phyloP scores from a whole-genome alignment of 2,113 vertebrate genomes.

The Hippocampus barbouri region DNA sequence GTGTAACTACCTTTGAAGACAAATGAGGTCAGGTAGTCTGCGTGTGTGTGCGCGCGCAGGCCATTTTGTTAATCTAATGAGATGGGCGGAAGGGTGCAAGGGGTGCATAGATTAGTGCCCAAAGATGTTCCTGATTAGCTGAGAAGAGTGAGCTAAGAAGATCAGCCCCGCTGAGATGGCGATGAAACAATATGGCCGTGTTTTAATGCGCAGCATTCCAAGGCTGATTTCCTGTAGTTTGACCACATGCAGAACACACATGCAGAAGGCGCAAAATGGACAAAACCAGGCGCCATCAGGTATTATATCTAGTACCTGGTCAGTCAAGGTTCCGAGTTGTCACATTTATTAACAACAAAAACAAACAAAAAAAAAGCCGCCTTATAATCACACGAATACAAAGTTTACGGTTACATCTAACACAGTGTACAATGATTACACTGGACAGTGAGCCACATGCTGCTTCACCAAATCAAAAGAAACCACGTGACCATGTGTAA shows the following conservation, averaged over 20 bases:
- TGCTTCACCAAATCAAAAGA: no score
- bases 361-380: no score
- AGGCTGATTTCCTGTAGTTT: constrained; percentile 46
- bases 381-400: no score
- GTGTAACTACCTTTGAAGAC: constrained; percentile 16
- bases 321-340: no score
- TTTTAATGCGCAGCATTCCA: constrained; percentile 64
- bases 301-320: background rate
- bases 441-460: no score
- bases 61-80: constrained; percentile 74
- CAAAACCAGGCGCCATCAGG: background rate
- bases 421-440: no score
- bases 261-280: background rate
- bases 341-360: no score
- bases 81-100: constrained; percentile 54
- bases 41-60: constrained; percentile 29
- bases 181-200: constrained; percentile 64
- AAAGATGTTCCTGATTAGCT: constrained; percentile 68
- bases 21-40: constrained; percentile 42
- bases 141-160: constrained; percentile 74
- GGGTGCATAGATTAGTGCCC: constrained; percentile 62
- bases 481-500: no score
- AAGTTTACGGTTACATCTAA: no score
- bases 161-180: constrained; percentile 58
- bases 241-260: background rate